Conservation (phyloP, 2,888 invertebrate species). For the Theretra japonica region DNA sequence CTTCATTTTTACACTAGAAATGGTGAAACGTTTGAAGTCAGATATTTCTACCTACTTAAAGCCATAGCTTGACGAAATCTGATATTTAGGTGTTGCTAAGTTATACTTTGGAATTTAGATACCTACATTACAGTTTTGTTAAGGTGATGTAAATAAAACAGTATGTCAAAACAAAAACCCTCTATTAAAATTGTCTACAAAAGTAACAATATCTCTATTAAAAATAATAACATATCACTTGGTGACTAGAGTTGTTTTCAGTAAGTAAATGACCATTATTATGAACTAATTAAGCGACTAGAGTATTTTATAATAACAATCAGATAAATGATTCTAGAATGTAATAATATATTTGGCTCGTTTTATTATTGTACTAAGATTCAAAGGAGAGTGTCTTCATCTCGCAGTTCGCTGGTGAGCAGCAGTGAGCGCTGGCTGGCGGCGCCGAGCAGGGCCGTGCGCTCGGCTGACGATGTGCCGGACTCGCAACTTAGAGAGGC, state of each 20-base stretch:
- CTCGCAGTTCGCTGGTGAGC: conserved; percentile 91
- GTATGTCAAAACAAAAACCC: not conserved
- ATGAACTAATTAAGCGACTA: not conserved
- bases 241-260: not conserved
- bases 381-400: conserved; percentile 93
- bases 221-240: not conserved
- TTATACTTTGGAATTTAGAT: too few relatives aligned
- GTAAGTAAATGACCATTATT: not conserved
- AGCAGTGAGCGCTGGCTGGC: conserved; percentile 91
- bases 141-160: not conserved
- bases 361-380: conserved; percentile 56
- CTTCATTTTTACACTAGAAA: too few relatives aligned
- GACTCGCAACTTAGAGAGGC: conserved; percentile 88
- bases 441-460: conserved; percentile 87
- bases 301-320: not conserved
- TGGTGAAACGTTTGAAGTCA: too few relatives aligned
- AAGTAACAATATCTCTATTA: not conserved
- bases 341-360: not conserved
- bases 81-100: too few relatives aligned
- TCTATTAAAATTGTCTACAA: conserved; percentile 24
- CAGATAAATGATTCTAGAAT: too few relatives aligned
- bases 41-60: too few relatives aligned
- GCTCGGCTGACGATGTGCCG: conserved; percentile 85
- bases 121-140: too few relatives aligned
- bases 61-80: too few relatives aligned